Conservation (phyloP, 1,140 invertebrate species). For the Branchinecta lindahli region DNA sequence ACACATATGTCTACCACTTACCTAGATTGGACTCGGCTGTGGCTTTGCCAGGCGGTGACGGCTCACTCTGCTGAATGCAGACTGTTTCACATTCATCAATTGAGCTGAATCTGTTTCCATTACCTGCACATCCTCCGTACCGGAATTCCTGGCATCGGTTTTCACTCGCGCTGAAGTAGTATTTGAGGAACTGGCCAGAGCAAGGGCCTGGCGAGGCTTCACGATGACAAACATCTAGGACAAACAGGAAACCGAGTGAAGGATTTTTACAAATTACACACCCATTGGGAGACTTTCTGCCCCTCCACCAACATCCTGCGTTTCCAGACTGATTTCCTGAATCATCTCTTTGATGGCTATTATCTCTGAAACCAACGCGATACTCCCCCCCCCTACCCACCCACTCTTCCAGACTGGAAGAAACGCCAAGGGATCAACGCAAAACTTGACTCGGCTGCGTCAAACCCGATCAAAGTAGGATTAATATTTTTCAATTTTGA, state of each 20-base stretch:
- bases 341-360: neutral
- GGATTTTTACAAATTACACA: conserved; percentile 17
- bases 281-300: neutral
- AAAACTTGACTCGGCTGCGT: no score
- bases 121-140: conserved; percentile 72
- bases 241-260: conserved; percentile 20
- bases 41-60: conserved; percentile 30
- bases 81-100: conserved; percentile 45
- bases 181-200: conserved; percentile 41
- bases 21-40: conserved; percentile 24
- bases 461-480: no score
- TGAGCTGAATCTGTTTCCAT: conserved; percentile 60
- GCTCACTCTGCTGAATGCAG: conserved; percentile 40
- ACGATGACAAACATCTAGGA: conserved; percentile 43
- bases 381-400: no score
- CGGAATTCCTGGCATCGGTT: conserved; percentile 47
- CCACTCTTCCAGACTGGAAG: no score
- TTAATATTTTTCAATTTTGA: no score
- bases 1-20: neutral
- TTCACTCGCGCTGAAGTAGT: conserved; percentile 44
- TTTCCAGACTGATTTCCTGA: no score
- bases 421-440: no score
- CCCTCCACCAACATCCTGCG: neutral
- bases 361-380: neutral
- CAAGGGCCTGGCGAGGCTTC: conserved; percentile 51